Conservation (phyloP, 2,113 vertebrate species). For the Heloderma charlesbogerti region DNA sequence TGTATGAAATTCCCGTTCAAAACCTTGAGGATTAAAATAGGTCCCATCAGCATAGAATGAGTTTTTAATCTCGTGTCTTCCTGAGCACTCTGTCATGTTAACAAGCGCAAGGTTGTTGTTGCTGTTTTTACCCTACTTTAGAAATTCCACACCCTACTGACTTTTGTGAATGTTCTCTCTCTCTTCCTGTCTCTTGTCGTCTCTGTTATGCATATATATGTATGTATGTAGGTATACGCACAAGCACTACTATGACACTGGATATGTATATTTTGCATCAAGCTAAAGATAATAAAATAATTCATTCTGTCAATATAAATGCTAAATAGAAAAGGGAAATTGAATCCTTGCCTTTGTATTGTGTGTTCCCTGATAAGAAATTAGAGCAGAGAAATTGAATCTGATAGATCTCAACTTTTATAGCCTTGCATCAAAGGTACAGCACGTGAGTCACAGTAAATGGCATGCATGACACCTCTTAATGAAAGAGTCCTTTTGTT, state of each 20-base stretch:
- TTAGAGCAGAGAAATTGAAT: slow-evolving; percentile 77
- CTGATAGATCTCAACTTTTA: slow-evolving; percentile 71
- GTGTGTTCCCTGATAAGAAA: slow-evolving; percentile 78
- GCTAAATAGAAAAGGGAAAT: slow-evolving; percentile 82
- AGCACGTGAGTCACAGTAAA: slow-evolving; percentile 68
- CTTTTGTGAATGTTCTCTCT: slow-evolving; percentile 51
- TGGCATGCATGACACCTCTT: slow-evolving; percentile 72
- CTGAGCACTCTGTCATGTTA: slow-evolving; percentile 45
- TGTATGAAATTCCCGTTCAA: slow-evolving; percentile 53
- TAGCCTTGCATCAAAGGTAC: slow-evolving; percentile 70
- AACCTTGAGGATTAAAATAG: slow-evolving; percentile 60
- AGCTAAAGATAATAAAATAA: slow-evolving; percentile 77
- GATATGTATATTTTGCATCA: slow-evolving; percentile 70
- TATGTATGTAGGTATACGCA: background rate
- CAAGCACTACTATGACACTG: slow-evolving; percentile 46
- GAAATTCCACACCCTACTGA: slow-evolving; percentile 30
- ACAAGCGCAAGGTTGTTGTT: slow-evolving; percentile 46
- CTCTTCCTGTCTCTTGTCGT: slow-evolving; percentile 27
- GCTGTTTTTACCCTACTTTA: slow-evolving; percentile 46
- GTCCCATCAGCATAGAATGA: slow-evolving; percentile 38
- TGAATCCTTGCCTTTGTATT: slow-evolving; percentile 76
- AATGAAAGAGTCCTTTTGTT: slow-evolving; percentile 78
- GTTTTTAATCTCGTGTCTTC: slow-evolving; percentile 50
- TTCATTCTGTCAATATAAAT: slow-evolving; percentile 86
- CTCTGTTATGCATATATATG: no score